Base-by-base conservation (phyloP, 2,113 vertebrate species). In the Mustela nigripes region DNA sequence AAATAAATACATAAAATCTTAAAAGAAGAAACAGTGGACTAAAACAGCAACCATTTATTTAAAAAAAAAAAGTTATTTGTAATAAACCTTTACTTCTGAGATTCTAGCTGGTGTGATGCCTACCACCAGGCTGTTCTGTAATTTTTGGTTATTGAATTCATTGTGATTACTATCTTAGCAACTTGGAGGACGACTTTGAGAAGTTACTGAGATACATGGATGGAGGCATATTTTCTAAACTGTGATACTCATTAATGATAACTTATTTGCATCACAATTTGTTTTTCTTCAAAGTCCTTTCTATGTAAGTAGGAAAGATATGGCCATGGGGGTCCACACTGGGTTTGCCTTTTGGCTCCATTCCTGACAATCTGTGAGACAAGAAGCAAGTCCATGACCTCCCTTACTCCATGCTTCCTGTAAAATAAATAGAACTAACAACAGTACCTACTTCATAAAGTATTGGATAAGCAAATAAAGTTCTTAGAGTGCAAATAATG, bases 141-240 rank as follows among this genome's bases (percentile, higher is more conserved):
- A 86, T 92, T 73, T 89, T 21, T 80, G 63, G 19, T 63, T 50
- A 76, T 42, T 69, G 56, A 79, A 84, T 92, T 95, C 39, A 62
- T 14, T 65, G 50, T 48, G 73, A 95, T 56, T 53, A 89, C 22
- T 91, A 89, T 71, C 19, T 79, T 94, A 48, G 67, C 36, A 69
- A 89, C 82, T 89, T 96, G 45, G 48, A 97, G 58, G 53, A 86
- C 74, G 62, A 89, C 31, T 81, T 87, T 87, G 24, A 71, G 81
- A 71, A 94, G n/a, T 80, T 69, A 93, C 26, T 88, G 69, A 87
- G 90, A 71, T 33, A 82, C 22, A 45, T 21, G 12, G 7, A 81
- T 53, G 15, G 42, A 79, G 39, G 21, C 16, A 39, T 73, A n/a
- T 91, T 96, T 95, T 89, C 10, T 86, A 60, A 94, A 78, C 19